Conservation (phyloP, 2,113 vertebrate genomes). For the Chionis minor region DNA sequence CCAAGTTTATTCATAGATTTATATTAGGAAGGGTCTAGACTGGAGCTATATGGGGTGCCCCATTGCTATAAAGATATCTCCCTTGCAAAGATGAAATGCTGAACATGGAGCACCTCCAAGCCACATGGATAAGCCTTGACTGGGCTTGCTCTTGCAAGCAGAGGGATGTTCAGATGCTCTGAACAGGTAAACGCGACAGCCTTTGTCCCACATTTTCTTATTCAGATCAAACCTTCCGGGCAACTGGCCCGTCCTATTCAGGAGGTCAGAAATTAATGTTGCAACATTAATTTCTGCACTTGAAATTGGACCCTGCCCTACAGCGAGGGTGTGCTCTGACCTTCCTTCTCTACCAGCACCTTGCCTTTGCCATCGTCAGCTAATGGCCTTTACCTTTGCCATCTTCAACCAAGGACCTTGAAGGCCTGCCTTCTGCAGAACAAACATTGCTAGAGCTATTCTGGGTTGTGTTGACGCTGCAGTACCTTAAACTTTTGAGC, state of each 20-base stretch:
- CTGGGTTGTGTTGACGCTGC: neutral
- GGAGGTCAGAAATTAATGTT: neutral
- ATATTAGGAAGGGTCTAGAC: neutral
- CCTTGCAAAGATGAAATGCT: neutral
- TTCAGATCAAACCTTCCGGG: neutral
- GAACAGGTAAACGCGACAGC: neutral
- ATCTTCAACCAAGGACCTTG: neutral
- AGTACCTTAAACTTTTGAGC: neutral
- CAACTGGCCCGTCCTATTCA: neutral
- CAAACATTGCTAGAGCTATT: neutral
- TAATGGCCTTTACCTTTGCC: neutral
- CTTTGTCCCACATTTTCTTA: neutral
- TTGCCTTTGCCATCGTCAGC: neutral
- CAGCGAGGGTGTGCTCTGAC: neutral
- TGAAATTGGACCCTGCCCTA: neutral
- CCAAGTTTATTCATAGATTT: too few relatives aligned
- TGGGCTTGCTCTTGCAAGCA: neutral
- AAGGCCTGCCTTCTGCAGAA: neutral
- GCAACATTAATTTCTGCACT: neutral
- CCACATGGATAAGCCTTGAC: neutral
- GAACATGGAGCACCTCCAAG: neutral
- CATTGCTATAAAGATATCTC: neutral
- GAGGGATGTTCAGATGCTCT: neutral
- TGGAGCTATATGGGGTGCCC: neutral
- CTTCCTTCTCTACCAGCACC: neutral